phyloP scores from a whole-genome alignment of 92 coral and sea anemone genomes.

The Zoanthus solanderi region DNA sequence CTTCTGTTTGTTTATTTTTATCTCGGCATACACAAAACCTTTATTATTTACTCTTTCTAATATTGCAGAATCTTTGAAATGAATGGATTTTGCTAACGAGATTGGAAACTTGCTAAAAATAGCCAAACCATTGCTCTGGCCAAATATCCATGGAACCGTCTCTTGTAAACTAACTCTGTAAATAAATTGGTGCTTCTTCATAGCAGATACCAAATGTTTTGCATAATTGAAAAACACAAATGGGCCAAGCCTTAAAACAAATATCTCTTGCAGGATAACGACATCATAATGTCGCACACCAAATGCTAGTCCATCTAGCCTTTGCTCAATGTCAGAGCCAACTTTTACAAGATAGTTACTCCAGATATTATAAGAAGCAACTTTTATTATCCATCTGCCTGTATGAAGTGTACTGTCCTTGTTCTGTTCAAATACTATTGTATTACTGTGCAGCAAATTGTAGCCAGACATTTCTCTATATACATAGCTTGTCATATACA shows the following conservation, averaged over 20 bases:
- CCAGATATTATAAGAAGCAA: constrained; percentile 81
- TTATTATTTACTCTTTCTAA: constrained; percentile 59
- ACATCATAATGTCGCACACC: constrained; percentile 72
- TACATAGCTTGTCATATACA: constrained; percentile 11
- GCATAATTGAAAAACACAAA: constrained; percentile 69
- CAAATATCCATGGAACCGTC: constrained; percentile 65
- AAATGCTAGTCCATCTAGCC: constrained; percentile 70
- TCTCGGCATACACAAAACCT: constrained; percentile 76
- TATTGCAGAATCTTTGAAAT: constrained; percentile 45
- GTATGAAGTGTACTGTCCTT: background rate
- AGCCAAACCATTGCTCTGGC: constrained; percentile 74
- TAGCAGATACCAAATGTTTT: constrained; percentile 52
- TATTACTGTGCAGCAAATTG: background rate
- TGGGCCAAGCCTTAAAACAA: constrained; percentile 71
- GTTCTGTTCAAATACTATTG: background rate
- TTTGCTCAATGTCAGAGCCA: constrained; percentile 48
- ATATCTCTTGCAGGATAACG: constrained; percentile 77
- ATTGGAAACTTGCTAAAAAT: constrained; percentile 80
- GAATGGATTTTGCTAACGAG: constrained; percentile 38
- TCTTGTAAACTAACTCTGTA: constrained; percentile 61
- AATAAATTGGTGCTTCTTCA: constrained; percentile 70
- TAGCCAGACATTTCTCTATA: constrained; percentile 10
- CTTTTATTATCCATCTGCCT: constrained; percentile 2
- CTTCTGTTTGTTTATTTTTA: constrained; percentile 27
- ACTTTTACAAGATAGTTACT: constrained; percentile 47